Evolutionary conservation across 64 coral and sea anemone genomes (phyloP).

Genomic region (Anthopleura sola): DNA sequence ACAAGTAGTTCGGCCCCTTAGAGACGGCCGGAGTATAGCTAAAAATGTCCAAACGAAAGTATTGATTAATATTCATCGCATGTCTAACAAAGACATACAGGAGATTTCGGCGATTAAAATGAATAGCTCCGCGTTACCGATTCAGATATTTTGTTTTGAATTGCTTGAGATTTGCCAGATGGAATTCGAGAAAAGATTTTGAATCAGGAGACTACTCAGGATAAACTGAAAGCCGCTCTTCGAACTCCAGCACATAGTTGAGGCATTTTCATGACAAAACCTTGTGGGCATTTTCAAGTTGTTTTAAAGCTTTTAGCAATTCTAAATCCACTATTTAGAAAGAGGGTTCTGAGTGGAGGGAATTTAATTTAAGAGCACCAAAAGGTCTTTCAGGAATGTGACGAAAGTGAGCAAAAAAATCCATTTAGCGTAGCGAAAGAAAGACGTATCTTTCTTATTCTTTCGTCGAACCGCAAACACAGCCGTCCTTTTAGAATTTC

Average conservation of each 20-base stretch:
- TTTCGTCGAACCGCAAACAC: neutral
- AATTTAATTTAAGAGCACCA: neutral
- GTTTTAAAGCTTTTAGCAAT: neutral
- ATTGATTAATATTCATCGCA: neutral
- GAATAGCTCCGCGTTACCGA: neutral
- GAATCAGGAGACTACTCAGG: neutral
- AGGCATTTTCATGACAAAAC: neutral
- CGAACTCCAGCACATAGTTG: neutral
- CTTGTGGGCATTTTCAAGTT: neutral
- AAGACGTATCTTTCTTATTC: neutral
- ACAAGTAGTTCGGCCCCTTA: conserved; percentile 8
- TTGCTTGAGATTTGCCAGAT: neutral
- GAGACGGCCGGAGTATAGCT: neutral
- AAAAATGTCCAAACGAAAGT: neutral
- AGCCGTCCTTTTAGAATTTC: neutral
- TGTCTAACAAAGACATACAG: conserved; percentile 6
- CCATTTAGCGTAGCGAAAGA: neutral
- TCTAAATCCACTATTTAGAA: neutral
- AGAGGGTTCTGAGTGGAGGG: neutral
- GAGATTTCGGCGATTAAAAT: neutral
- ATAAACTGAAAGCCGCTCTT: no score
- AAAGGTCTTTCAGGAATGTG: neutral
- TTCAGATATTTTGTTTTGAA: neutral
- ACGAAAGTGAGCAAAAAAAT: neutral
- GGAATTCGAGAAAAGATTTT: neutral